phyloP scores from a whole-genome alignment of 2,888 invertebrate genomes.

The Caenorhabditis plicata region DNA sequence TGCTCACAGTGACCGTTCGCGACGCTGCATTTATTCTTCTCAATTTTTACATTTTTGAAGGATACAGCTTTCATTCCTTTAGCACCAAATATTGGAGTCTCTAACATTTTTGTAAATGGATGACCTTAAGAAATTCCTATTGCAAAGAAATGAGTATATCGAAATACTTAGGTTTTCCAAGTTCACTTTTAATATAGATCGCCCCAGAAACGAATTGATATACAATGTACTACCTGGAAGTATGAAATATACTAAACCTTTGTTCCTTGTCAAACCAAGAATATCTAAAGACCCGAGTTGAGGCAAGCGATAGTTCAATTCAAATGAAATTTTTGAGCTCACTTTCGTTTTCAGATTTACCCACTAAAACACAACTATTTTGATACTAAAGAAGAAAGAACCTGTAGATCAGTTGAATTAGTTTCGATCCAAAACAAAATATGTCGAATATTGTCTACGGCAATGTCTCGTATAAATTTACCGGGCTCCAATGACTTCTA shows the following conservation, averaged over 20 bases:
- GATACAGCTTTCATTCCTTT: slow-evolving; percentile 2
- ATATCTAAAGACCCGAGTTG: background rate
- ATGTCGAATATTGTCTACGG: background rate
- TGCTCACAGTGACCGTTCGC: background rate
- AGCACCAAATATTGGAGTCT: slow-evolving; percentile 1
- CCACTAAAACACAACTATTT: background rate
- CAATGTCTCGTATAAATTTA: background rate
- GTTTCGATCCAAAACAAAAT: slow-evolving; percentile 1
- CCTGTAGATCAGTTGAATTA: background rate
- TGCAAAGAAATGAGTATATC: background rate
- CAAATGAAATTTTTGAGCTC: background rate
- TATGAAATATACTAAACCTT: background rate
- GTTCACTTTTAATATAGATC: background rate
- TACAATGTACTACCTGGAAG: background rate
- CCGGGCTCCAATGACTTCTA: background rate
- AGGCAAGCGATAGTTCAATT: background rate
- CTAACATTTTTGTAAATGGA: background rate
- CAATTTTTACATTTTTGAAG: background rate
- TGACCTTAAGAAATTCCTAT: background rate
- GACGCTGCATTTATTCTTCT: background rate
- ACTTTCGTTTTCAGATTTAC: background rate
- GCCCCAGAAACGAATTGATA: background rate
- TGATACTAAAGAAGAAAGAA: background rate
- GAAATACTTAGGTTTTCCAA: background rate
- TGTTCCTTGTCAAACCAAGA: background rate